Percentiles rank a stretch among this genome's conserved stretches.
Conservation (phyloP, 2,113 vertebrate species). For the Pseudorhombus dupliciocellatus region DNA sequence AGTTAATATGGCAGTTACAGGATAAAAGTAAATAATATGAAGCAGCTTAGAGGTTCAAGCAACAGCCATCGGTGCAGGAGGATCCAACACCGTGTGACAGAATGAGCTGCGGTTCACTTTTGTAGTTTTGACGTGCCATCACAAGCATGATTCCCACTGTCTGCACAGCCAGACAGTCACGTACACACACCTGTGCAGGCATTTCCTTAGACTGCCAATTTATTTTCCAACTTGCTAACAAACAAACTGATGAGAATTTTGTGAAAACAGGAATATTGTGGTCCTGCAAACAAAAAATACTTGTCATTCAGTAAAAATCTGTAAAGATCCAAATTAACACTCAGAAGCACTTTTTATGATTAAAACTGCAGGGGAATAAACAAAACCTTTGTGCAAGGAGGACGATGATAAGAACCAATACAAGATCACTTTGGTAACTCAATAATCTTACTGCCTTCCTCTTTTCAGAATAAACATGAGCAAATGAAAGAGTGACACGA, state of each 20-base stretch:
- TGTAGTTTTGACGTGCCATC: slow-evolving; percentile 32
- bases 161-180: not conserved
- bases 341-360: not conserved
- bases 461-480: not conserved
- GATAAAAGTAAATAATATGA: not conserved
- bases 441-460: slow-evolving; percentile 3
- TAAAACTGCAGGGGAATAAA: not conserved
- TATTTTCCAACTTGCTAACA: not conserved
- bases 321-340: not conserved
- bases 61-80: not conserved
- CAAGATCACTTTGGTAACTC: not conserved
- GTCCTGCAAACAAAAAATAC: too few species aligned
- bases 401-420: not conserved
- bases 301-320: too few species aligned
- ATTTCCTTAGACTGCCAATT: not conserved
- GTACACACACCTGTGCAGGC: not conserved
- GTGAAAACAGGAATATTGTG: too few species aligned
- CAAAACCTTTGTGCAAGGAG: not conserved
- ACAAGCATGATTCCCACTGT: slow-evolving; percentile 32
- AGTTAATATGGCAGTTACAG: not conserved
- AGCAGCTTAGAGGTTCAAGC: not conserved
- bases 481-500: slow-evolving; percentile 43
- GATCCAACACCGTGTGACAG: not conserved
- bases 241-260: not conserved
- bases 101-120: not conserved